Evolutionary conservation across 2,113 vertebrate species (phyloP), one percentile per base, ranked within the genome.

Genomic region (Glaucidium brasilianum): DNA sequence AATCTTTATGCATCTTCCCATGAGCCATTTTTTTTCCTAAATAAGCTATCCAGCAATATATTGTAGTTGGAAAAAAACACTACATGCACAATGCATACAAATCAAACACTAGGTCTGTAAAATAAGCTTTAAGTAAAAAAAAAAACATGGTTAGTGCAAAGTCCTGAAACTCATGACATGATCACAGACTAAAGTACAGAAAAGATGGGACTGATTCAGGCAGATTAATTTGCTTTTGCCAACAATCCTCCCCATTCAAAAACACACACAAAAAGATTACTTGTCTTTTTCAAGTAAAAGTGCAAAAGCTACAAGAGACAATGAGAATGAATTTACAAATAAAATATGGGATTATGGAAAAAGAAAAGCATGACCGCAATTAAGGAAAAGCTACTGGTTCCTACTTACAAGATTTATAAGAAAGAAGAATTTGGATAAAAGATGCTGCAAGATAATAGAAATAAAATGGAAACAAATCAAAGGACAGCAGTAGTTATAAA

Each of bases 351-450:
- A 87, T 97, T 97, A 98, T 98, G 98, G 91, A 97, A 97, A 97
- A 98, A 98, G 95, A 97, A 98, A 98, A 98, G 98, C 99, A 98
- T 98, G 98, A 99, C 97, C 92, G 98, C 98, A 98, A 99, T 99
- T 98, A 99, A 99, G 99, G 98, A 98, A 98, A 99, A 99, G 98
- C 99, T 99, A 99, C 98, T 98, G 98, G 98, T 98, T 99, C 99
- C 99, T 99, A 99, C 99, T 99, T 99, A 99, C 99, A 99, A 99
- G 99, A 99, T 99, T 99, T 99, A 99, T 99, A 99, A 99, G 99
- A 99, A 99, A 99, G 99, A 98, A 99, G 99, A 99, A 99, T 99
- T 99, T 99, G 99, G 99, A 99, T 99, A 99, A 99, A 99, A 99
- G 99, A 99, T 99, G 99, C 99, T 99, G 99, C 99, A 99, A 99